These are phyloP conservation scores for Mercenaria mercenaria DNA, from an alignment of 1,140 invertebrate genomes.

Conservation along the genomic window DNA sequence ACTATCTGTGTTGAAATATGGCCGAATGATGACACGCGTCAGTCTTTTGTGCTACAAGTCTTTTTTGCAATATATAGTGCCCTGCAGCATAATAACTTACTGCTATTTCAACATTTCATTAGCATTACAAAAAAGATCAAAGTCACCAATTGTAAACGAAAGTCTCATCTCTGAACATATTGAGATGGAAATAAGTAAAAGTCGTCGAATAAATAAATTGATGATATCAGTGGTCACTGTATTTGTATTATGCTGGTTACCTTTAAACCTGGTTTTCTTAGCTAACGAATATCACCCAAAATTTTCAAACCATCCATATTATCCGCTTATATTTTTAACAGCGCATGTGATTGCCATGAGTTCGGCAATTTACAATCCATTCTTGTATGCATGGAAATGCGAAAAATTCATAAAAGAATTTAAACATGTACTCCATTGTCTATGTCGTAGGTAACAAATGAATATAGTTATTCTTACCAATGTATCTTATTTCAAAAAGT, in stretches of 20 bases:
- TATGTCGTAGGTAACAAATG: slow-evolving; percentile 78
- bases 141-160: slow-evolving; percentile 89
- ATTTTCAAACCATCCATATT: slow-evolving; percentile 92
- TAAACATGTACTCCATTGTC: slow-evolving; percentile 82
- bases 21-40: slow-evolving; percentile 90
- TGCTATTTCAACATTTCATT: slow-evolving; percentile 97
- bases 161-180: slow-evolving; percentile 89
- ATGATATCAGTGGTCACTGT: slow-evolving; percentile 98
- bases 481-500: too few relatives aligned
- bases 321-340: slow-evolving; percentile 94
- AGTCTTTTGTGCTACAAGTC: slow-evolving; percentile 94
- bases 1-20: slow-evolving; percentile 94
- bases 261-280: slow-evolving; percentile 90
- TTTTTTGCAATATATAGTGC: slow-evolving; percentile 96
- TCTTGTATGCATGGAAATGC: slow-evolving; percentile 99
- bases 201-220: slow-evolving; percentile 95
- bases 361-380: slow-evolving; percentile 98
- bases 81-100: slow-evolving; percentile 97
- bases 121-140: slow-evolving; percentile 90
- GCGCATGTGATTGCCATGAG: slow-evolving; percentile 97
- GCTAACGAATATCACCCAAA: slow-evolving; percentile 82
- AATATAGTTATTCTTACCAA: too few relatives aligned
- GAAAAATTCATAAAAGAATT: slow-evolving; percentile 99
- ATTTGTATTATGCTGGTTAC: slow-evolving; percentile 98
- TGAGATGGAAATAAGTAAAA: slow-evolving; percentile 88